Base-by-base conservation (phyloP, 2,888 invertebrate genomes). In the Aphrophora alni region DNA sequence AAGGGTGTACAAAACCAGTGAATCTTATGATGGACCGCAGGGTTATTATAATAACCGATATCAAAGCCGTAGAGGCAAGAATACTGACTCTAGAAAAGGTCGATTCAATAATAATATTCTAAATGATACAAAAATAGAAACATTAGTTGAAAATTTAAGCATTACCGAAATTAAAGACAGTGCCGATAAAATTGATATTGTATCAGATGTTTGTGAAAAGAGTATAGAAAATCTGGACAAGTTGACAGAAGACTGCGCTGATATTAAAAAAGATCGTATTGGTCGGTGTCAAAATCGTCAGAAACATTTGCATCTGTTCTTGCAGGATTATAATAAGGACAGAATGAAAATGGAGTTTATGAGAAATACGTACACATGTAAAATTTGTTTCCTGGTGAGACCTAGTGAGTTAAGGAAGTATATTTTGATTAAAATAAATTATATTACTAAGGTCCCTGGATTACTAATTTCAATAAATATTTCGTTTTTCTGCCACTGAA, bases 361-460 rank as follows among this genome's bases (percentile, higher is more conserved):
- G 12, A 87, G 86, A 80, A 87, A 86, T 28, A 86, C 87, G 76
- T 88, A 88, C 82, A 85, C 86, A 1, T 91, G 92, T 86, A 88
- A 89, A 81, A 90, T 93, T 75, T 93, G 93, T 86, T 90, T 91
- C 82, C 77, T 82, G 72, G 84, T 84, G 75, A 83, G 82, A 5
- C 8, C 8, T n/a, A n/a, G n/a, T n/a, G n/a, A n/a, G n/a, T n/a
- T n/a, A n/a, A n/a, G n/a, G n/a, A n/a, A n/a, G n/a, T n/a, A n/a
- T n/a, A n/a, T n/a, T n/a, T n/a, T n/a, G n/a, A n/a, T n/a, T n/a
- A n/a, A n/a, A n/a, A n/a, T n/a, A n/a, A n/a, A n/a, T n/a, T n/a
- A n/a, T n/a, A n/a, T n/a, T n/a, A n/a, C n/a, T n/a, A n/a, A n/a
- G n/a, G n/a, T n/a, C n/a, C n/a, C n/a, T n/a, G n/a, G n/a, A n/a